A percentile compares a stretch with the other conserved stretches of the same genome.
Conservation (phyloP, 1,140 invertebrate genomes). For the Acromyrmex echinatior region DNA sequence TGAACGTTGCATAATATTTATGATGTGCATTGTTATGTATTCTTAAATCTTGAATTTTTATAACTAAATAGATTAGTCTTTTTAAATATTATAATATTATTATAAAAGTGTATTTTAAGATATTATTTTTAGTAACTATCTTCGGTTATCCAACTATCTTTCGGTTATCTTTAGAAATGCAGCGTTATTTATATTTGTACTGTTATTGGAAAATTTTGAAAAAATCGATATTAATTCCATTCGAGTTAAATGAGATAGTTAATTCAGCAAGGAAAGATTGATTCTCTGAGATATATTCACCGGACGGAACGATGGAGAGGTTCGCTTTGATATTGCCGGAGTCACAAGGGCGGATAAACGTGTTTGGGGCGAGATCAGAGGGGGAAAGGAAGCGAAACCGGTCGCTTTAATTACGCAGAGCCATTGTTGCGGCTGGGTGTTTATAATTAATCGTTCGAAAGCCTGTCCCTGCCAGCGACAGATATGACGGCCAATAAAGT, state of each 20-base stretch:
- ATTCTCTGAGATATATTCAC: constrained; percentile 39
- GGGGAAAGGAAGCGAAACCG: constrained; percentile 71
- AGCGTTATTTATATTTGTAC: neutral
- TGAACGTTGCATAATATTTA: neutral
- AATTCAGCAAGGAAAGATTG: constrained; percentile 40
- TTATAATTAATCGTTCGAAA: constrained; percentile 85
- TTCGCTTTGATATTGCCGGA: constrained; percentile 70
- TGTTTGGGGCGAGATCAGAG: constrained; percentile 34
- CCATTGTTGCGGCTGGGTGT: constrained; percentile 83
- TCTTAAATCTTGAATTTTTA: neutral
- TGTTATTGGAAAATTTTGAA: neutral
- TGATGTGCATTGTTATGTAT: neutral
- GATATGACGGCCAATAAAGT: constrained; percentile 86
- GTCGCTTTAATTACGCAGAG: constrained; percentile 82
- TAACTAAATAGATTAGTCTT: neutral
- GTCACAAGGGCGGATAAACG: constrained; percentile 30
- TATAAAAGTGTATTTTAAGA: neutral
- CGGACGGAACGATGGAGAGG: constrained; percentile 35
- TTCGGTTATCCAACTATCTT: neutral
- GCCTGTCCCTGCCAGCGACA: constrained; percentile 82
- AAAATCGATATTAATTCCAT: neutral
- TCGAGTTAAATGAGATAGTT: constrained; percentile 4
- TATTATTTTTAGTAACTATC: neutral
- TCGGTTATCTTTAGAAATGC: neutral
- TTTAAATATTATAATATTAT: neutral